Conservation (phyloP, 2,113 vertebrate species). For the Pantherophis guttatus region DNA sequence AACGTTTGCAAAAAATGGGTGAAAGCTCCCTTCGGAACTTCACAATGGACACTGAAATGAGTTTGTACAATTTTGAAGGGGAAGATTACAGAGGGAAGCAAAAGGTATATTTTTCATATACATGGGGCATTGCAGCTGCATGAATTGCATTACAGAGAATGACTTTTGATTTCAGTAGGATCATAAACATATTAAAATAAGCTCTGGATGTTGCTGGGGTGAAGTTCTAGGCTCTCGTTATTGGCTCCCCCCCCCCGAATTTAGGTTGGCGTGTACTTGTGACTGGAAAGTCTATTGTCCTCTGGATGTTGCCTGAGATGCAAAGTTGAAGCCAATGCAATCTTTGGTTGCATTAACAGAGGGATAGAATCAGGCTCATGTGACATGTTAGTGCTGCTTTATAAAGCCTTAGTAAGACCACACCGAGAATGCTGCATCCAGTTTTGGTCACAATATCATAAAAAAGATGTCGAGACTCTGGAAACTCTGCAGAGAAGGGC, state of each 20-base stretch:
- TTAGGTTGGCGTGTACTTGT: not conserved
- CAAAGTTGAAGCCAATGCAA: too few species aligned
- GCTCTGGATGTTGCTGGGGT: not conserved
- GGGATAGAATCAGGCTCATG: too few species aligned
- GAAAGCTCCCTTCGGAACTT: conserved; percentile 85
- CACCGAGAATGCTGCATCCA: not conserved
- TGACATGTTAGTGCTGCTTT: not conserved
- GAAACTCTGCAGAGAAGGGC: not conserved
- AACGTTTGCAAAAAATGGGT: conserved; percentile 84
- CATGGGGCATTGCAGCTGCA: not conserved
- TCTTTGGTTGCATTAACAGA: too few species aligned
- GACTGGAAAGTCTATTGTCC: not conserved
- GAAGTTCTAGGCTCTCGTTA: not conserved
- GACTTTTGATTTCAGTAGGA: not conserved
- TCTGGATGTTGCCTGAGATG: not conserved
- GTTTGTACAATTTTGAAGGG: conserved; percentile 90
- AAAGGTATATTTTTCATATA: conserved; percentile 72
- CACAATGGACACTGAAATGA: conserved; percentile 86
- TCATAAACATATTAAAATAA: not conserved
- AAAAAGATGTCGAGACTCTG: not conserved
- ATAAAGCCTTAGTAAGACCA: not conserved
- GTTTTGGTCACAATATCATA: not conserved
- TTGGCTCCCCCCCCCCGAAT: not conserved
- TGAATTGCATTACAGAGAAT: not conserved
- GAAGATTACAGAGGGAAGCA: conserved; percentile 91